Percentiles rank a stretch among this genome's conserved stretches.
Conservation (phyloP, 1,140 invertebrate genomes). For the Scylla paramamosain region DNA sequence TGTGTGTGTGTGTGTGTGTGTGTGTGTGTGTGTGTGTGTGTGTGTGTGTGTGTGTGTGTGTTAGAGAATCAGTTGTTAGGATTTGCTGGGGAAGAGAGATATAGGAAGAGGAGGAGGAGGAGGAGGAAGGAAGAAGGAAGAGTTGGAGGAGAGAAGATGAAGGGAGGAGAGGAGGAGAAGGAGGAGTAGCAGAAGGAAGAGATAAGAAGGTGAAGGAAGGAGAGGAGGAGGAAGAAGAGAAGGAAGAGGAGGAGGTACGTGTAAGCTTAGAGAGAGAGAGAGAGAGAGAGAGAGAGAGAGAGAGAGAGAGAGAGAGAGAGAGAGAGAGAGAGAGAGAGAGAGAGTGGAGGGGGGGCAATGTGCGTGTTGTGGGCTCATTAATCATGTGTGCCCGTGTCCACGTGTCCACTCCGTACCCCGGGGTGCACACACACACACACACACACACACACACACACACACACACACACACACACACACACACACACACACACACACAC, state of each 20-base stretch:
- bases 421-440: background rate
- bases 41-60: no score
- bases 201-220: background rate
- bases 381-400: constrained; percentile 11
- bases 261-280: background rate
- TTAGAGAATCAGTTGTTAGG: background rate
- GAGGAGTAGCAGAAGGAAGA: background rate
- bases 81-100: no score
- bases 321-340: background rate
- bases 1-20: no score
- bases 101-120: no score
- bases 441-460: constrained; percentile 48
- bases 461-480: background rate
- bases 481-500: constrained; percentile 48
- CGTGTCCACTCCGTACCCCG: background rate
- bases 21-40: background rate
- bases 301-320: background rate
- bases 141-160: background rate
- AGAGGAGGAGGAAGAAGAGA: background rate
- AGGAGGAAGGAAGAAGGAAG: no score
- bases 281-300: background rate
- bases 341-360: background rate
- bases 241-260: background rate
- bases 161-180: background rate
- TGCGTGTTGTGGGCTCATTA: background rate